A percentile compares a stretch with the other conserved stretches of the same genome.
Conservation (phyloP, 2,888 invertebrate genomes). For the Ormyrus rosae region DNA sequence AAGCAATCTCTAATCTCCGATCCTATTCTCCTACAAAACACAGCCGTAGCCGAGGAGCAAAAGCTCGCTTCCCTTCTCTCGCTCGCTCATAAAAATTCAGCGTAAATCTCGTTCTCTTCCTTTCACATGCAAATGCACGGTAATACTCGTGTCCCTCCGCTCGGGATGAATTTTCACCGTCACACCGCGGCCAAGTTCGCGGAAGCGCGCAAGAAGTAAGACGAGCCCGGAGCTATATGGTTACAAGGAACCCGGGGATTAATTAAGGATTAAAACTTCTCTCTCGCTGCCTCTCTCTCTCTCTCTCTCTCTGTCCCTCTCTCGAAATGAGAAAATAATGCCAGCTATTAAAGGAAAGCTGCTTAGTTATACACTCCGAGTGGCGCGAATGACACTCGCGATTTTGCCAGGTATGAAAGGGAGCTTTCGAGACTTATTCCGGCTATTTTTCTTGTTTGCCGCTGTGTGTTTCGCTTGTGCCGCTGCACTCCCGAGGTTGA, state of each 20-base stretch:
- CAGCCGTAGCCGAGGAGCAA: conserved; percentile 4
- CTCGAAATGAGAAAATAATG: conserved; percentile 54
- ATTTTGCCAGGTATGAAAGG: conserved; percentile 20
- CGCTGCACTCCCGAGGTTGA: too few species aligned
- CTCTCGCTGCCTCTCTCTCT: too few species aligned
- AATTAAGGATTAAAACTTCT: conserved; percentile 22
- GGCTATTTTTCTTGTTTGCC: too few species aligned
- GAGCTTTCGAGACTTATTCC: conserved; percentile 23
- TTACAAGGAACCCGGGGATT: conserved; percentile 51
- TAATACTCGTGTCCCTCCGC: conserved; percentile 20
- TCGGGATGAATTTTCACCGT: conserved; percentile 52
- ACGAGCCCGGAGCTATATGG: conserved; percentile 34
- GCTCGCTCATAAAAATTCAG: conserved; percentile 38
- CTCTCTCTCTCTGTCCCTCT: background rate
- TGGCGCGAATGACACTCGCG: conserved; percentile 21
- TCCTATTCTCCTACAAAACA: conserved; percentile 20
- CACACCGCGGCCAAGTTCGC: conserved; percentile 16
- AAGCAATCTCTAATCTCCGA: conserved; percentile 9
- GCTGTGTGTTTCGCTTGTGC: too few species aligned
- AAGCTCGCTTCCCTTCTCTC: background rate
- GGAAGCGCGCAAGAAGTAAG: conserved; percentile 48
- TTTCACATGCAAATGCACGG: conserved; percentile 53
- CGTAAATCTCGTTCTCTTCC: conserved; percentile 49
- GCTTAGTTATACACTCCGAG: conserved; percentile 40
- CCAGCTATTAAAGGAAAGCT: conserved; percentile 56